phyloP scores from a whole-genome alignment of 2,113 vertebrate genomes.

The Ornithorhynchus anatinus region DNA sequence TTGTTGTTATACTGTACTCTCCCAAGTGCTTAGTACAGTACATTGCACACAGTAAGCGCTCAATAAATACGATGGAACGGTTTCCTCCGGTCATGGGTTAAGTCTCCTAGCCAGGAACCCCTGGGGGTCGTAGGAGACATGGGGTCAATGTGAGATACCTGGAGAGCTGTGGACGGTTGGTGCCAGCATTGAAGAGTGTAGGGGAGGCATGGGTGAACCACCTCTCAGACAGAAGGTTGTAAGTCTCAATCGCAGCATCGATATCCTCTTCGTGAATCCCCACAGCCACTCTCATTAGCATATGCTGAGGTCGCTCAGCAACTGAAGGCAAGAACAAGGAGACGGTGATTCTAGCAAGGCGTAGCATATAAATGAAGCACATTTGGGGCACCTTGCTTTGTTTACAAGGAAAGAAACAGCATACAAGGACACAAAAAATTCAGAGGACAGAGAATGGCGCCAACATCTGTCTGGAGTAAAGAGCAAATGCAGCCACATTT shows the following conservation, averaged over 20 bases:
- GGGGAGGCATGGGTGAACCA: conserved; percentile 98
- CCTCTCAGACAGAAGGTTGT: conserved; percentile 92
- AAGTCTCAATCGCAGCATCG: conserved; percentile 89
- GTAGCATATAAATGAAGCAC: conserved; percentile 1
- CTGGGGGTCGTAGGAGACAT: background rate
- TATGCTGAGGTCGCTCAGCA: conserved; percentile 94
- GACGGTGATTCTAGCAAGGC: background rate
- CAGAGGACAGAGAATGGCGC: no score
- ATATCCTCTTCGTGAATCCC: conserved; percentile 91
- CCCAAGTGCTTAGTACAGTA: no score
- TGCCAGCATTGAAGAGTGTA: conserved; percentile 95
- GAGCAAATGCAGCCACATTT: no score
- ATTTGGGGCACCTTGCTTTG: background rate
- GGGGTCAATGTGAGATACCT: conserved; percentile 70
- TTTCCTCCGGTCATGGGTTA: background rate
- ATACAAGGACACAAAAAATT: conserved; percentile 7
- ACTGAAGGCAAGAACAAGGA: conserved; percentile 64
- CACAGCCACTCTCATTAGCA: conserved; percentile 95
- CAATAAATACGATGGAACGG: no score
- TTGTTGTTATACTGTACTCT: no score
- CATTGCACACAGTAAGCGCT: no score
- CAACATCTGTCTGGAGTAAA: no score
- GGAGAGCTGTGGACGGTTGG: conserved; percentile 92
- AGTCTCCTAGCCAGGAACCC: background rate
- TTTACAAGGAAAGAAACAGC: conserved; percentile 6